Evolutionary conservation across 2,888 invertebrate genomes (phyloP).

Genomic region (Plagodis pulveraria): DNA sequence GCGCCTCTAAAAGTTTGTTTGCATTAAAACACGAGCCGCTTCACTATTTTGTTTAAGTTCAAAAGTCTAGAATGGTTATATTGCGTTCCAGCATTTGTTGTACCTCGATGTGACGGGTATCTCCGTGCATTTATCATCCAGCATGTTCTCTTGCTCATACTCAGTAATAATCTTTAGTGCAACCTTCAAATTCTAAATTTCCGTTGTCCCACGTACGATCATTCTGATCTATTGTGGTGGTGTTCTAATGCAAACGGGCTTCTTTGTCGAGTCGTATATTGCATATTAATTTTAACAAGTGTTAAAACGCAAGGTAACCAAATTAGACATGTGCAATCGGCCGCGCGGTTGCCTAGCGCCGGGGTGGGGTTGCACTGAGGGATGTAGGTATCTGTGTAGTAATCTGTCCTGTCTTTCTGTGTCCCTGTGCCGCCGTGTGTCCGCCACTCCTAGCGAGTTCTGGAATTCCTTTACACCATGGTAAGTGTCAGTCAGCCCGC

Average conservation of each 20-base stretch:
- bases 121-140: conserved; percentile 67
- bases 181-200: conserved; percentile 52
- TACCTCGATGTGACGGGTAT: conserved; percentile 57
- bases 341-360: conserved; percentile 72
- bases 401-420: conserved; percentile 88
- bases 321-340: conserved; percentile 78
- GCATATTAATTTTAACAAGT: conserved; percentile 64
- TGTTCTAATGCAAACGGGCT: conserved; percentile 85
- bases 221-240: conserved; percentile 52
- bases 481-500: conserved; percentile 93
- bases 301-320: conserved; percentile 84
- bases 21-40: conserved; percentile 85
- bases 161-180: conserved; percentile 65
- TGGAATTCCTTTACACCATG: conserved; percentile 99
- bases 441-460: conserved; percentile 96
- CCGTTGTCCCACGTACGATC: conserved; percentile 20
- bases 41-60: conserved; percentile 84
- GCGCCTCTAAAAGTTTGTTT: conserved; percentile 85
- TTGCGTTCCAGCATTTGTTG: conserved; percentile 83
- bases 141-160: conserved; percentile 60
- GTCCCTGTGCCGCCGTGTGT: conserved; percentile 89
- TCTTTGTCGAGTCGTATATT: conserved; percentile 58
- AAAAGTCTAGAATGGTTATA: conserved; percentile 83
- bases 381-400: conserved; percentile 86
- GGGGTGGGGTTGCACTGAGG: conserved; percentile 85